phyloP scores from a whole-genome alignment of 2,113 vertebrate species.

The Phaethornis superciliosus region DNA sequence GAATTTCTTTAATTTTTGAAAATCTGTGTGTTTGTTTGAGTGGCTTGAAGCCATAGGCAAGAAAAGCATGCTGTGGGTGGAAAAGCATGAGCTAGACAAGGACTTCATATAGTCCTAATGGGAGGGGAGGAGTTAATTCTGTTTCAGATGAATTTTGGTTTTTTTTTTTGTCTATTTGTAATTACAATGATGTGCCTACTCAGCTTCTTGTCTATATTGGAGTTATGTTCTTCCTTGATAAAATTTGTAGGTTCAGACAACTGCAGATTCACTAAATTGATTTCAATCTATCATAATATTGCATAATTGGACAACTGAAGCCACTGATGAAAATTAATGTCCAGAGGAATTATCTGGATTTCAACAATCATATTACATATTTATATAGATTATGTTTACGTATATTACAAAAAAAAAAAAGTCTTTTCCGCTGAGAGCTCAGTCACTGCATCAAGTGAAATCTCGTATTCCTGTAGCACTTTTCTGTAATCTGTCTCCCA shows the following conservation, averaged over 20 bases:
- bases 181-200: not conserved
- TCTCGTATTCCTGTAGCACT: constrained; percentile 65
- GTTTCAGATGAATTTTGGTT: not conserved
- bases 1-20: not conserved
- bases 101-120: not conserved
- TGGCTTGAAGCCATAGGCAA: not conserved
- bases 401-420: not conserved
- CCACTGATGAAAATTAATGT: not conserved
- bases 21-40: not conserved
- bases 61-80: not conserved
- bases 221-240: not conserved
- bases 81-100: not conserved
- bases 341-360: not conserved
- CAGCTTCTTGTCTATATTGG: not conserved
- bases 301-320: not conserved
- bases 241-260: not conserved
- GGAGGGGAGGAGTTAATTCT: not conserved
- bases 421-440: not conserved
- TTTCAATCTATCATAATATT: not conserved
- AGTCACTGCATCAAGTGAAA: not conserved
- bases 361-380: not conserved
- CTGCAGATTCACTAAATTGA: not conserved
- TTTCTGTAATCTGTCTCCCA: constrained; percentile 73
- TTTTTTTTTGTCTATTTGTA: not conserved
- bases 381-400: not conserved